A percentile compares a stretch with the other conserved stretches of the same genome.
These are phyloP conservation scores for Papilio gigon DNA, from an alignment of 2,888 invertebrate species.

Conservation along the genomic window DNA sequence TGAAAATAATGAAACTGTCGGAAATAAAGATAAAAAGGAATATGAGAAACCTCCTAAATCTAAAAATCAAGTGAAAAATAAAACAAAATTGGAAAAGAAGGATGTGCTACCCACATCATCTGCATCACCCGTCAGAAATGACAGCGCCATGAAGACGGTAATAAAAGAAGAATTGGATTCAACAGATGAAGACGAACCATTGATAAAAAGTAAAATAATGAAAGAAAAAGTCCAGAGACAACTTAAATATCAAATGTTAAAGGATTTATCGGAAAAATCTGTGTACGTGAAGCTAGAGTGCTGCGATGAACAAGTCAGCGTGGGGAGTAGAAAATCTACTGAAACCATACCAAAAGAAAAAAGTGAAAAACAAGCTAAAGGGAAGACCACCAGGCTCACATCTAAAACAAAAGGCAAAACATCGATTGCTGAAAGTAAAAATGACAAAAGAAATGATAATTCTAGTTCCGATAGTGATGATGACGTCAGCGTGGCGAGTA, in stretches of 20 bases:
- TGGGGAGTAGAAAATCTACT: conserved; percentile 68
- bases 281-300: conserved; percentile 78
- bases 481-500: conserved; percentile 67
- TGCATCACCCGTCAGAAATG: conserved; percentile 47
- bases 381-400: conserved; percentile 59
- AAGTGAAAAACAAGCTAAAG: conserved; percentile 62
- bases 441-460: conserved; percentile 61
- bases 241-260: conserved; percentile 70
- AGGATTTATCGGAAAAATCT: conserved; percentile 76
- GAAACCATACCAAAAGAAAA: conserved; percentile 65
- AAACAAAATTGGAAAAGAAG: conserved; percentile 55
- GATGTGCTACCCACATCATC: conserved; percentile 46
- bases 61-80: conserved; percentile 53
- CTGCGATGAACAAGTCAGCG: conserved; percentile 74
- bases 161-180: conserved; percentile 71
- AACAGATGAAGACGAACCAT: conserved; percentile 74
- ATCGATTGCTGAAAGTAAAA: conserved; percentile 61
- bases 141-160: conserved; percentile 54
- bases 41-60: conserved; percentile 55
- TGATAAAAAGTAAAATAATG: conserved; percentile 72
- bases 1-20: conserved; percentile 53
- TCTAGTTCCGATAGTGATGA: conserved; percentile 75
- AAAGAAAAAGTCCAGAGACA: conserved; percentile 71
- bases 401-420: conserved; percentile 64
- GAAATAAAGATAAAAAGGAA: conserved; percentile 58